These are phyloP conservation scores for Cebus imitator DNA, from an alignment of 2,113 vertebrate genomes.

Conservation along the genomic window DNA sequence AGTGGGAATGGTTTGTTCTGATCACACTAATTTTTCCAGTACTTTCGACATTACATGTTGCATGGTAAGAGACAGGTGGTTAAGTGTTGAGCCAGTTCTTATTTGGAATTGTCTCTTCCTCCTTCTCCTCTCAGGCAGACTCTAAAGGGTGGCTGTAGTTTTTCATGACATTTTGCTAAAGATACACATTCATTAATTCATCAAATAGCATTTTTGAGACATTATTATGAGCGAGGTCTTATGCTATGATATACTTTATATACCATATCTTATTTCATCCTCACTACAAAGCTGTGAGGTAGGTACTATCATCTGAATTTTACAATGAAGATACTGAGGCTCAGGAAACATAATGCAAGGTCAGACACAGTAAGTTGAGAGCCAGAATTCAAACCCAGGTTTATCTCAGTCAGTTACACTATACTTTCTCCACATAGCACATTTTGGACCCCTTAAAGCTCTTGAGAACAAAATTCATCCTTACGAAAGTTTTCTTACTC, in stretches of 20 bases:
- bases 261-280: not conserved
- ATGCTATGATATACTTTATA: not conserved
- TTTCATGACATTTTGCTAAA: constrained; percentile 18
- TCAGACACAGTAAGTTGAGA: not conserved
- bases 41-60: not conserved
- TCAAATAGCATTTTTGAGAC: not conserved
- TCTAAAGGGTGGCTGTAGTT: not conserved
- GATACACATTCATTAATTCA: constrained; percentile 28
- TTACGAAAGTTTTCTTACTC: not conserved
- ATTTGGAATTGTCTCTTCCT: not conserved
- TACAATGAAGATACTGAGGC: not conserved
- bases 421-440: not conserved
- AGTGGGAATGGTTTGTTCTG: not conserved
- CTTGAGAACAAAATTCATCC: constrained; percentile 12
- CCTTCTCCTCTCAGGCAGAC: constrained; percentile 41
- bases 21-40: not conserved
- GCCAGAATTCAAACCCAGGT: not conserved
- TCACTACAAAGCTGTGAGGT: not conserved
- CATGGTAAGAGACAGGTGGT: not conserved
- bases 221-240: not conserved
- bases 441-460: not conserved
- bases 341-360: not conserved
- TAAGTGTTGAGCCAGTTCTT: not conserved
- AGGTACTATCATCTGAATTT: constrained; percentile 25
- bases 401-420: not conserved